Conservation (phyloP, 23 tunicate genomes). For the Corella eumyota region DNA sequence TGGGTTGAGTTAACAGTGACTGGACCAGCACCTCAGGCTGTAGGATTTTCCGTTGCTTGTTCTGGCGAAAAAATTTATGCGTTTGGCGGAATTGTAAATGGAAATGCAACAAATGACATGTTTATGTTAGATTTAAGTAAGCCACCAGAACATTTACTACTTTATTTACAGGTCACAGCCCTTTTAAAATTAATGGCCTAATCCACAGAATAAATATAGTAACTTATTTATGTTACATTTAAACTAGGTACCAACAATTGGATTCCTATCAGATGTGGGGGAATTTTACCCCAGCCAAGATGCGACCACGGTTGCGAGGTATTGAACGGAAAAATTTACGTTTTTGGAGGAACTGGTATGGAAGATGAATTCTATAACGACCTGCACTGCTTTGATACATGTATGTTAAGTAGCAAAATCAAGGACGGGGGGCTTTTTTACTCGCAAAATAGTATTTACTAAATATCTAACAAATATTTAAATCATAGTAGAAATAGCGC, state of each 20-base stretch:
- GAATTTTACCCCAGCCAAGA: conserved; percentile 25
- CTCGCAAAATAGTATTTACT: no score
- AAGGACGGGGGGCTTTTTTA: no score
- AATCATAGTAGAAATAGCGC: no score
- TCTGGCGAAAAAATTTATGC: not conserved
- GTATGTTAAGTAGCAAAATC: no score
- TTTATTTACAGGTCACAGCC: no score
- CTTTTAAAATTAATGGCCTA: no score
- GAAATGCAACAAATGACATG: not conserved
- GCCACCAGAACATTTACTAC: no score
- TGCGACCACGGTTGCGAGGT: conserved; percentile 54
- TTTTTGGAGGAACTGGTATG: conserved; percentile 55
- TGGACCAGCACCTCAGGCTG: no score
- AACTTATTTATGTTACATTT: not conserved
- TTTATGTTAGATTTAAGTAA: no score
- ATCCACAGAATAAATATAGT: not conserved
- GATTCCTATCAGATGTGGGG: conserved; percentile 29
- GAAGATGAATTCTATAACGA: conserved; percentile 34
- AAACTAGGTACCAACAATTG: conserved; percentile 14
- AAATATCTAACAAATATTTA: no score
- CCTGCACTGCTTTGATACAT: conserved; percentile 40
- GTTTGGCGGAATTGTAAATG: not conserved
- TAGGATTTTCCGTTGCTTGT: not conserved
- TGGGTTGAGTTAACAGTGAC: no score
- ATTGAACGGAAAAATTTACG: conserved; percentile 34